Base-by-base conservation (phyloP, 2,888 invertebrate genomes). In the Acrobasis repandana region DNA sequence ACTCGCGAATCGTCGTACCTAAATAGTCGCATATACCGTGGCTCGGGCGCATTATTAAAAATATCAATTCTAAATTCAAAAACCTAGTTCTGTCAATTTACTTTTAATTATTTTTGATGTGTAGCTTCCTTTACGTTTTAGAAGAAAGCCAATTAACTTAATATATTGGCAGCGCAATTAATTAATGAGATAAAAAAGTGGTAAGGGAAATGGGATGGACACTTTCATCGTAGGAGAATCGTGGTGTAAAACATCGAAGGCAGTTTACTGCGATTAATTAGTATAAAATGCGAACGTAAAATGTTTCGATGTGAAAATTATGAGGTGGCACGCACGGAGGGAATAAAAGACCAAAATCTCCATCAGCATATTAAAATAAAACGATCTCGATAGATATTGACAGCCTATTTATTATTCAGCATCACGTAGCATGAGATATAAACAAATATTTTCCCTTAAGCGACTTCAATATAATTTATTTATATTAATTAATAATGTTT, bases 1-100 rank as follows among this genome's bases (percentile, higher is more conserved):
- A 86, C 81, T 87, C 77, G 83, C 81, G 73, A 81, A 78, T 79
- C 68, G 72, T 80, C 83, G 82, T 85, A n/a, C n/a, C n/a, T n/a
- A 82, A 85, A 85, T 75, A 70, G 14, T 77, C 78, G 75, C 72
- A 67, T 66, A 68, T 66, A 74, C 72, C 82, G 2, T 38, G 38
- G 38, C 14, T 80, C 76, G 76, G 80, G 76, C 80, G 79, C 80
- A 80, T 83, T 79, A 84, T 82, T 80, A 84, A 84, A 83, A 85
- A 86, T 80, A 77, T 76, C 70, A 68, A 74, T 79, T 78, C 75
- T 71, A 81, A 82, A 72, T 71, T 69, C 65, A 65, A 67, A 66
- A 68, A 60, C 54, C 49, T 58, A 63, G 57, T 63, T 62, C 75
- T 75, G 75, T 72, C 72, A 73, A 75, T 78, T 79, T 77, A 75